Conservation (phyloP, 2,888 invertebrate genomes). For the Tetheella fluctuosa region DNA sequence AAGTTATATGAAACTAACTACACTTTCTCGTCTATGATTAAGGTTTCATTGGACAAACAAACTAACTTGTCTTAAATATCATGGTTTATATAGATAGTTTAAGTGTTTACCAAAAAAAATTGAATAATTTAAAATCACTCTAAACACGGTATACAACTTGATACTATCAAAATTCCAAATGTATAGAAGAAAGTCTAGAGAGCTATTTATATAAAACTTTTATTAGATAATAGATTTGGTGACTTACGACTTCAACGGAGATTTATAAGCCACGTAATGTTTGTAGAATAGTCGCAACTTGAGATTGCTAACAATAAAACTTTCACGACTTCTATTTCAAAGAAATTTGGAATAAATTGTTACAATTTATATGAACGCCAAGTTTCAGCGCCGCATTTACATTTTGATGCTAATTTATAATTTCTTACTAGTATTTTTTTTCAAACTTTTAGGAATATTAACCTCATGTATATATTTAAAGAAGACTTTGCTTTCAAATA, state of each 20-base stretch:
- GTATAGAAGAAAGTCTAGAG: background rate
- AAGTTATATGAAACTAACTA: background rate
- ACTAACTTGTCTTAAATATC: no score
- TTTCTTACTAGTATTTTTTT: background rate
- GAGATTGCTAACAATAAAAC: constrained; percentile 10
- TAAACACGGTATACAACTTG: no score
- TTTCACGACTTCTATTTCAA: constrained; percentile 7
- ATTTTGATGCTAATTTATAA: constrained; percentile 2
- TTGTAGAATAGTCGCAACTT: background rate
- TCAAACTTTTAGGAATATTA: no score
- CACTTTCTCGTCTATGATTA: background rate
- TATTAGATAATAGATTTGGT: background rate
- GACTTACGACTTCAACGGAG: background rate
- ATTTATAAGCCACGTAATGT: constrained; percentile 3
- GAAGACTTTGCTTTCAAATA: no score
- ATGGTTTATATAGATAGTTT: no score
- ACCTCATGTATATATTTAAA: no score
- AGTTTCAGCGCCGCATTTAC: background rate
- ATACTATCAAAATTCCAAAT: background rate
- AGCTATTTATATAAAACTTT: background rate
- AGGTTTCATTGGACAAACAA: background rate
- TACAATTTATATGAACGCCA: constrained; percentile 9
- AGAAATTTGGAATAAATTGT: constrained; percentile 10
- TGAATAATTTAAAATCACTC: no score
- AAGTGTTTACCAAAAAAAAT: no score